Evolutionary conservation across 2,113 vertebrate species (phyloP).

Genomic region (Odocoileus virginianus): DNA sequence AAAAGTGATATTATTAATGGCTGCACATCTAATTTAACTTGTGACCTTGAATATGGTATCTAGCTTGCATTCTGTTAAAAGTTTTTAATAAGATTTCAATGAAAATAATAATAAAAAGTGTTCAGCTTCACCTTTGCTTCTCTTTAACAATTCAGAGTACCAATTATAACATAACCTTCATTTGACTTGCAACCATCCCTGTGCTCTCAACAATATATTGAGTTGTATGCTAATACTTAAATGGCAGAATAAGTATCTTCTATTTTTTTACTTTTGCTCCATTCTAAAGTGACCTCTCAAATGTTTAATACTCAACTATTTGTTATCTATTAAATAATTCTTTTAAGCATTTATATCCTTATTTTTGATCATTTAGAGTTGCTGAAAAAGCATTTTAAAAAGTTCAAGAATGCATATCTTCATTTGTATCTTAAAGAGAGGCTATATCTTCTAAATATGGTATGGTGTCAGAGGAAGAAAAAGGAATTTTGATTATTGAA

Average conservation of each 20-base stretch:
- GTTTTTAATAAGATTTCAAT: conserved; percentile 68
- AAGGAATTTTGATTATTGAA: not conserved
- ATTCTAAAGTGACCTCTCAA: conserved; percentile 54
- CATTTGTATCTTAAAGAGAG: not conserved
- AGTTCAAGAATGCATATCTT: not conserved
- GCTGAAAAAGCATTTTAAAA: not conserved
- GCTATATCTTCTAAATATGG: not conserved
- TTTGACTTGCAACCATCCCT: conserved; percentile 58
- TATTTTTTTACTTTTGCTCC: conserved; percentile 57
- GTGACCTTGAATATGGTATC: conserved; percentile 55
- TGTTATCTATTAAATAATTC: not conserved
- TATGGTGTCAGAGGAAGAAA: not conserved
- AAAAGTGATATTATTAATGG: conserved; percentile 43
- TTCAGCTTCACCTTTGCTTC: conserved; percentile 72
- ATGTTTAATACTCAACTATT: not conserved
- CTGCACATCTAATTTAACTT: conserved; percentile 48
- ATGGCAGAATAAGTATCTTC: conserved; percentile 66
- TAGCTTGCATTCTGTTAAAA: conserved; percentile 62
- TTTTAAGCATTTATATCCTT: not conserved
- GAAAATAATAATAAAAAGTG: conserved; percentile 65
- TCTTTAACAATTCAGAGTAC: conserved; percentile 70
- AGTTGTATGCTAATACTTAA: conserved; percentile 63
- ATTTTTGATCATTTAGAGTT: not conserved
- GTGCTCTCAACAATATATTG: conserved; percentile 55
- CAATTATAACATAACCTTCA: conserved; percentile 78